Base-by-base conservation (phyloP, 1,140 invertebrate genomes). In the Vanessa atalanta region DNA sequence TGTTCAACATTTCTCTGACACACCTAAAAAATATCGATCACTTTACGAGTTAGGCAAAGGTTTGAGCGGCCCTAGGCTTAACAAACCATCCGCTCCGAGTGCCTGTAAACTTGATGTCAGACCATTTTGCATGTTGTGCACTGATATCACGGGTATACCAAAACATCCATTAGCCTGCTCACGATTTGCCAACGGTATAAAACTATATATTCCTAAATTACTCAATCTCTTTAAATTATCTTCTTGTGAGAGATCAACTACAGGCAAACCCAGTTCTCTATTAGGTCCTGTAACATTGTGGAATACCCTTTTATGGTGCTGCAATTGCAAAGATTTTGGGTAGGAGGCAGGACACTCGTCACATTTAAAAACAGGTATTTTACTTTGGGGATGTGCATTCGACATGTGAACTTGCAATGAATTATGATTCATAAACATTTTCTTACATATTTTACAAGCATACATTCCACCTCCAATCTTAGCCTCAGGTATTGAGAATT, bases 261-360 rank as follows among this genome's bases (percentile, higher is more conserved):
- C 93, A 0, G 96, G 96, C 77, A 96, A 89, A 0, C 95, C 96
- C 51, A 96, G 88, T 78, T 96, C 96, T 47, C 91, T 79, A 73
- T 89, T 88, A 14, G 93, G 83, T 37, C 88, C 91, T 20, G 80
- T 76, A 88, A 91, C 84, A 78, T 95, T 96, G 76, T 96, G 96
- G 80, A 95, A 96, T 23, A 94, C 94, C 64, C 95, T 94, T 66
- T 95, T 95, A 85, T 97, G 96, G 79, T 95, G 95, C 66, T 93
- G 93, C 48, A 96, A 86, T 23, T 95, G 95, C 31, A 94, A 91
- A 1, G 94, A 93, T 15, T 95, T 96, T 6, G 95, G 95, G 83
- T 96, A 96, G 64, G 95, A 94, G 0, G 95, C 95, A 1, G 94
- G 94, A 84, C 96, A 97, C 14, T 95, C 89, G 80, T 96, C 95